Base-by-base conservation (phyloP, 2,113 vertebrate species). In the Ariopsis seemanni region DNA sequence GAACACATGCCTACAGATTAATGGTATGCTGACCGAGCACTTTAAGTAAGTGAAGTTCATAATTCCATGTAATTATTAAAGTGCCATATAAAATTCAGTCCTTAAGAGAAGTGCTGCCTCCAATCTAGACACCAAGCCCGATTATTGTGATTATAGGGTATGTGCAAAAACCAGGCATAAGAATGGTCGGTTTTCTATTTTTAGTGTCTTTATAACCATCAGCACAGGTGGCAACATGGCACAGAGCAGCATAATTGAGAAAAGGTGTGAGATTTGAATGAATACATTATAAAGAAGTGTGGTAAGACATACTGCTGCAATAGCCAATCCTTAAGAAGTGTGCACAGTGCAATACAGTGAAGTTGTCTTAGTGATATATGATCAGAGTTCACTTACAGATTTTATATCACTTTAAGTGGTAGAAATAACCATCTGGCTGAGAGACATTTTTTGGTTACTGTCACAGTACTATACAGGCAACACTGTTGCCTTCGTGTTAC, bases 31-130 rank as follows among this genome's bases (percentile, higher is more conserved):
- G 42, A 75, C 42, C 42, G 50, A 75, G 42, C 42, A 11, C 17
- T 75, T 75, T 50, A 50, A 74, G 20, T 22, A 74, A 74, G 72
- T 50, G 42, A 74, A 50, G 42, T 50, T 74, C 42, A 25, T 74
- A 50, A 50, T 74, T 50, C 72, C 18, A 11, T 50, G 50, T 74
- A 74, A 74, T 74, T 74, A 74, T 74, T 74, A 74, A 74, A 34
- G 34, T 74, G 34, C 72, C 17, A 22, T 74, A 50, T 74, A 50
- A 74, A 22, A 50, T 74, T 74, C 67, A 34, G 27, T 34, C 42
- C 42, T 22, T 9, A 42, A 74, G 72, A 48, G 18, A 74, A 74
- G 42, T 74, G 18, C 42, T 50, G 2, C 71, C 18, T 48, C 71
- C 17, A 74, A 7, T 30, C 34, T 34, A 34, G 67, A 71, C 27